Conservation (phyloP, 2,888 invertebrate genomes). For the Mycalesis mineus region DNA sequence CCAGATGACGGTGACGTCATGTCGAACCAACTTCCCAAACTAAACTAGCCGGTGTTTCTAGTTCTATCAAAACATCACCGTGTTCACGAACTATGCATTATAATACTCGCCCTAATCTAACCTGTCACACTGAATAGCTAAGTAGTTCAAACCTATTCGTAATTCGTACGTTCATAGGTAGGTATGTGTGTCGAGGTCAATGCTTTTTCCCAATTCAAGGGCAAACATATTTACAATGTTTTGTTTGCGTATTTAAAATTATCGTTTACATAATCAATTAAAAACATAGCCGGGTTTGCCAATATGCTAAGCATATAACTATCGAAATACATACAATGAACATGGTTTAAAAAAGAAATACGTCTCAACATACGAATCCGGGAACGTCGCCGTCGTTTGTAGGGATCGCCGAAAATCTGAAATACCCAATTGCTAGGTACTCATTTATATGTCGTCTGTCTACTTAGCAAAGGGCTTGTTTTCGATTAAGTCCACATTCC, state of each 20-base stretch:
- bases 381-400: neutral
- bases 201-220: slow-evolving; percentile 72
- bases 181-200: slow-evolving; percentile 66
- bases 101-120: slow-evolving; percentile 71
- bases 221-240: slow-evolving; percentile 36
- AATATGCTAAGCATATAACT: neutral
- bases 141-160: slow-evolving; percentile 39
- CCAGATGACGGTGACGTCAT: slow-evolving; percentile 69
- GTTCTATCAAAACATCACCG: slow-evolving; percentile 55
- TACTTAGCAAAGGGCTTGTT: neutral
- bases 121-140: slow-evolving; percentile 59
- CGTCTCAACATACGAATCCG: neutral
- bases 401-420: neutral
- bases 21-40: slow-evolving; percentile 31
- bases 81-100: slow-evolving; percentile 63
- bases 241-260: slow-evolving; percentile 12
- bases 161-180: slow-evolving; percentile 42
- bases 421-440: neutral
- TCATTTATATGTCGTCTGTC: neutral
- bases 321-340: too few species aligned
- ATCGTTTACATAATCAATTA: slow-evolving; percentile 11
- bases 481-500: too few species aligned
- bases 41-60: slow-evolving; percentile 65
- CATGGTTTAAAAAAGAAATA: too few species aligned
- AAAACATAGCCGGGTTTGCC: neutral